These are phyloP conservation scores for Danaus plexippus DNA, from an alignment of 1,140 invertebrate species.

Conservation along the genomic window DNA sequence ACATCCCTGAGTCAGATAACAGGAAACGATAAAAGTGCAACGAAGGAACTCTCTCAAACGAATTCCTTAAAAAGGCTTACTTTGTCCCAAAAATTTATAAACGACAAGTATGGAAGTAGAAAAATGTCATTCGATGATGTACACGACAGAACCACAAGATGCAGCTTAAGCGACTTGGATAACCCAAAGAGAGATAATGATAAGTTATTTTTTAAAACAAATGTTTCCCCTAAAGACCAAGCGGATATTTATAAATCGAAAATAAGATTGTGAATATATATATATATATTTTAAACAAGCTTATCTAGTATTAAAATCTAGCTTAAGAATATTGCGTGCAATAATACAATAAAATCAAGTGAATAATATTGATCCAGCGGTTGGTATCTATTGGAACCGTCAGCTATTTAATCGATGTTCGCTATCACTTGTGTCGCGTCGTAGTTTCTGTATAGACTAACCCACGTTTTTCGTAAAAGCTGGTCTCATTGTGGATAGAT, in stretches of 20 bases:
- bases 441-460: too few species aligned
- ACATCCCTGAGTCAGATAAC: conserved; percentile 49
- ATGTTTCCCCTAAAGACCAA: conserved; percentile 30
- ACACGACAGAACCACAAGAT: conserved; percentile 44
- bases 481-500: conserved; percentile 4
- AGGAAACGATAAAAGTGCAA: conserved; percentile 35
- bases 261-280: conserved; percentile 31
- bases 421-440: conserved; percentile 7
- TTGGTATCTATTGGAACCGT: neutral
- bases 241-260: conserved; percentile 28
- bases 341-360: neutral
- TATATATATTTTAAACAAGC: neutral
- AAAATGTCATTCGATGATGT: conserved; percentile 61
- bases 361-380: conserved; percentile 6
- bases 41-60: conserved; percentile 51
- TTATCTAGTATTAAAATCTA: neutral
- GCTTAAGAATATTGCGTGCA: conserved; percentile 1
- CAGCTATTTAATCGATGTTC: conserved; percentile 35
- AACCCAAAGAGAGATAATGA: conserved; percentile 51
- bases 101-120: conserved; percentile 69
- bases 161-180: conserved; percentile 43
- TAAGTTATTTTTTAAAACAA: conserved; percentile 50
- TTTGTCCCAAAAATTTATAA: conserved; percentile 69
- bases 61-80: conserved; percentile 55
- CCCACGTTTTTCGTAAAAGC: neutral